Evolutionary conservation across 2,113 vertebrate species (phyloP), one percentile per base, ranked within the genome.

Genomic region (Neolamprologus ventralis): DNA sequence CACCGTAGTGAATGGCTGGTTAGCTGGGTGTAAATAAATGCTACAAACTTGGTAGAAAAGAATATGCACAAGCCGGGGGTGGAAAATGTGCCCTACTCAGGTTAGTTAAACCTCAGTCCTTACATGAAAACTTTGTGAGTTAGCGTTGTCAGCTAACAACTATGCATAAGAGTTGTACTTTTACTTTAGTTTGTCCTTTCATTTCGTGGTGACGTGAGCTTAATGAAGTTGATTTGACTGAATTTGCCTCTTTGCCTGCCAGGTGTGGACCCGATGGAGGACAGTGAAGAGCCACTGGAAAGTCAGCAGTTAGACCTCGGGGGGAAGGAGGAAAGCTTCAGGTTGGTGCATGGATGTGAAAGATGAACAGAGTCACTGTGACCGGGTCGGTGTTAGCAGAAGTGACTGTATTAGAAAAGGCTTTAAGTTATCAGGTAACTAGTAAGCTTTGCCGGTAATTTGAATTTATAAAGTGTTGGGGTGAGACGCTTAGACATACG

Each of bases 181-280:
- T 9, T 28, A 49, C 3, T 19, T 13, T 7, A n/a, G 12, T 9
- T 37, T 10, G 7, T 42, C 37, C 28, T 68, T 42, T 54, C 2
- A 35, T 21, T 45, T 31, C 6, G 11, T 23, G 8, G 7, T 1
- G 4, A 4, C 58, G 35, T 68, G 28, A 17, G 11, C 14, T 7
- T 17, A 4, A 3, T 45, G 19, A 9, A 40, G 19, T 68, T 17
- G n/a, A 68, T 68, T 68, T 68, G 63, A 13, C 8, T 16, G 8
- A 17, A 4, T 57, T 54, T 57, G 17, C 21, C 6, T 57, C 1
- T 2, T 28, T 73, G 23, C 1, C 49, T 57, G 9, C 2, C 85
- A 90, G 93, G 80, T 82, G 85, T 49, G 81, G 82, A 82, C 47
- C 80, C 19, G 71, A 95, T 95, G 94, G 94, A 94, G 80, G 94